Evolutionary conservation across 2,113 vertebrate species (phyloP).

Genomic region (Burhinus bistriatus): DNA sequence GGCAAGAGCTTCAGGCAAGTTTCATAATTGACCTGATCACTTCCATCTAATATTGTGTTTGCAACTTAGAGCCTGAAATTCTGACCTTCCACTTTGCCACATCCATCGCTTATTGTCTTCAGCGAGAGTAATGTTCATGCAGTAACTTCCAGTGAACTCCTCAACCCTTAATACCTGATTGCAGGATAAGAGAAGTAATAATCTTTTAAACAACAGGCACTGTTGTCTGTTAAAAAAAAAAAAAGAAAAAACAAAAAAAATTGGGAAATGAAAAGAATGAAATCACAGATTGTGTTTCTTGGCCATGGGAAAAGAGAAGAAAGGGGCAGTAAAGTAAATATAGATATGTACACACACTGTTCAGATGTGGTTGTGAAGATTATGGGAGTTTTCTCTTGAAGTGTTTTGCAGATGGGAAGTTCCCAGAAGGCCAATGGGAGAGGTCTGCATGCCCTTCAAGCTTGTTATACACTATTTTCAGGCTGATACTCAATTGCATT

Average conservation of each 20-base stretch:
- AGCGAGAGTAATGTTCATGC: not conserved
- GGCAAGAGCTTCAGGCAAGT: not conserved
- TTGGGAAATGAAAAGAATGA: not conserved
- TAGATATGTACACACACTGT: not conserved
- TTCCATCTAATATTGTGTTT: not conserved
- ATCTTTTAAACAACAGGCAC: not conserved
- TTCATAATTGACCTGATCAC: not conserved
- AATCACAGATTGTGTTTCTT: not conserved
- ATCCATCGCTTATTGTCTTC: too few species aligned
- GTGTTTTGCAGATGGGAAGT: slow-evolving; percentile 36
- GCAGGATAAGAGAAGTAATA: fast-evolving
- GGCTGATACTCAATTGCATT: slow-evolving; percentile 13
- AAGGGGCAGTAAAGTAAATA: slow-evolving; percentile 9
- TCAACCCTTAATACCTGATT: not conserved
- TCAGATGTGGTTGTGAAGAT: slow-evolving; percentile 12
- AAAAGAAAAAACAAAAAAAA: not conserved
- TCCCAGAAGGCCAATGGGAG: slow-evolving; percentile 17
- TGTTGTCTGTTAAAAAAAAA: not conserved
- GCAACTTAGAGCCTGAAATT: not conserved
- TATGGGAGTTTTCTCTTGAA: slow-evolving; percentile 7
- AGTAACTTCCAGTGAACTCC: not conserved
- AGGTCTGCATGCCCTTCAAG: slow-evolving; percentile 18
- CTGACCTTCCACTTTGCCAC: not conserved
- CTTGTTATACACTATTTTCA: slow-evolving; percentile 20
- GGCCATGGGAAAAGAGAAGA: not conserved